These are phyloP conservation scores for Calosoma granatense DNA, from an alignment of 1,140 invertebrate genomes.

Conservation along the genomic window DNA sequence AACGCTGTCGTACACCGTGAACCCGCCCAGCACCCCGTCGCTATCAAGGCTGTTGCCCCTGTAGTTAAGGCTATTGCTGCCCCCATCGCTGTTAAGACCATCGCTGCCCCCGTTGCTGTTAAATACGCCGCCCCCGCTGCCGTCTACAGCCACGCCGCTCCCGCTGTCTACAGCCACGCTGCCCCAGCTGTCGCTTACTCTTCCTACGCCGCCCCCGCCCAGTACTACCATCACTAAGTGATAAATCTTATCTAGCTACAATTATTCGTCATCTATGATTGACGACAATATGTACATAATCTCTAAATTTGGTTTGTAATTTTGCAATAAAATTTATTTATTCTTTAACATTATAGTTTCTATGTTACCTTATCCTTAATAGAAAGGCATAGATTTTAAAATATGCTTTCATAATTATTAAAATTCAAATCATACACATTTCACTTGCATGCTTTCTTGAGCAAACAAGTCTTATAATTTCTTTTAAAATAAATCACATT, in stretches of 20 bases:
- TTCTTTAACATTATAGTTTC: not conserved
- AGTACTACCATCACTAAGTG: conserved; percentile 1
- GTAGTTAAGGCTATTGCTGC: no score
- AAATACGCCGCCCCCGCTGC: conserved; percentile 11
- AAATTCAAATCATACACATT: no score
- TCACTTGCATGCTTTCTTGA: no score
- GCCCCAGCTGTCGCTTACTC: conserved; percentile 15
- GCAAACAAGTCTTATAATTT: no score
- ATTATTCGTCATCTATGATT: not conserved
- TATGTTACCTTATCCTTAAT: no score
- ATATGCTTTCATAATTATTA: no score
- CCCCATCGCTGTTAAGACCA: no score
- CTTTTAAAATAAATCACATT: no score
- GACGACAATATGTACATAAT: not conserved
- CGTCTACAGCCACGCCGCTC: conserved; percentile 10
- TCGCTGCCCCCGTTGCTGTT: conserved; percentile 15
- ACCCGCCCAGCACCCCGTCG: not conserved
- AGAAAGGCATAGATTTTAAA: no score
- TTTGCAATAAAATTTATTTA: not conserved
- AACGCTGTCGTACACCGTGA: not conserved
- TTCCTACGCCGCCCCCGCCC: not conserved
- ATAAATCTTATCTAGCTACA: no score
- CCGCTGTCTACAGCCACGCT: conserved; percentile 13
- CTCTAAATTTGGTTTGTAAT: not conserved
- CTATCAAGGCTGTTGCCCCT: conserved; percentile 12